Conservation (phyloP, 2,797 vertebrate species). For the Ceyx erithaca region DNA sequence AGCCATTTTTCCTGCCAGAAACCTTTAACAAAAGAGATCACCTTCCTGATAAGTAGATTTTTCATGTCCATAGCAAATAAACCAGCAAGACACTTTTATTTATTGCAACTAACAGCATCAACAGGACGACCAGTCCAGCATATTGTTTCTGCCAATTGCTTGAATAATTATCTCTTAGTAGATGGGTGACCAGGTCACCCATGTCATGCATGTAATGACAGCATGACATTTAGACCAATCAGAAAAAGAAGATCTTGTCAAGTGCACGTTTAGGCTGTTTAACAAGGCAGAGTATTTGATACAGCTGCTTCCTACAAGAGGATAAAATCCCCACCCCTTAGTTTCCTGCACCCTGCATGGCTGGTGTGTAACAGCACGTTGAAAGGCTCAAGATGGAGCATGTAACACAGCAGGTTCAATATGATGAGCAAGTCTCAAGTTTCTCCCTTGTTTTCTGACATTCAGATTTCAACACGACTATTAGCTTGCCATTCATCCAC, state of each 20-base stretch:
- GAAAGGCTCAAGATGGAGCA: neutral
- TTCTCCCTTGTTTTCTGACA: slow-evolving; percentile 14
- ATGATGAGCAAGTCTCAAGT: neutral
- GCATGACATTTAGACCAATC: neutral
- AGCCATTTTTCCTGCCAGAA: neutral
- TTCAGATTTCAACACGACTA: neutral
- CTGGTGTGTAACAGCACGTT: neutral
- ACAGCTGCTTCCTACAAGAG: neutral
- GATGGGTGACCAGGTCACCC: neutral
- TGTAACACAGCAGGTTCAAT: neutral
- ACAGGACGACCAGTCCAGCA: neutral
- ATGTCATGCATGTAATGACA: neutral
- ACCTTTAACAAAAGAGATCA: neutral
- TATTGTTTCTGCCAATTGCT: neutral
- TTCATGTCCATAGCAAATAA: neutral
- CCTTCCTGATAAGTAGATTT: neutral
- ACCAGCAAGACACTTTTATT: neutral
- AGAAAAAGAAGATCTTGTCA: neutral
- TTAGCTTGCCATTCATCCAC: slow-evolving; percentile 29
- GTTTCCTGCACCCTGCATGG: neutral
- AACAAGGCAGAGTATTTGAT: neutral
- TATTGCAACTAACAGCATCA: neutral
- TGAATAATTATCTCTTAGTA: neutral
- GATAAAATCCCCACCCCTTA: neutral
- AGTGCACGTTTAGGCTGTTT: neutral